Percentiles rank a stretch among this genome's conserved stretches.
These are phyloP conservation scores for Rallus crepitans DNA, from an alignment of 2,797 vertebrate species.

Conservation along the genomic window DNA sequence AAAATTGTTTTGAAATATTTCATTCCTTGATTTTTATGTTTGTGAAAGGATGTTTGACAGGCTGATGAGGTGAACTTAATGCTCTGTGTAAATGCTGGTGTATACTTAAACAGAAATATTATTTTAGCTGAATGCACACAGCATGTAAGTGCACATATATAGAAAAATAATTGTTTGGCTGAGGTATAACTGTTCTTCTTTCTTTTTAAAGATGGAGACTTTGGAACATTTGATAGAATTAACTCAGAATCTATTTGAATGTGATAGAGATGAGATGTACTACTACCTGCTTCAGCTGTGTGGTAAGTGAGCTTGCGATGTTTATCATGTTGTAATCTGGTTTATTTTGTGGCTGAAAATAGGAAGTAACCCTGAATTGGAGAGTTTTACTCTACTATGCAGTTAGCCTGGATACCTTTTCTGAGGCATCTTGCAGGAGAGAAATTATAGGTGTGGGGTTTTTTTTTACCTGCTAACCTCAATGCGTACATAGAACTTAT, in stretches of 20 bases:
- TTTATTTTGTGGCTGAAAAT: background rate
- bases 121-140: background rate
- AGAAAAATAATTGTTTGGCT: background rate
- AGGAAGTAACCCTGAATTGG: background rate
- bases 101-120: constrained; percentile 18
- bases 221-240: constrained; percentile 91
- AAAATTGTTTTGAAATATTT: constrained; percentile 31
- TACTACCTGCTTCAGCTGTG: constrained; percentile 84
- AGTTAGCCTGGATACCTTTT: background rate
- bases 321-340: background rate
- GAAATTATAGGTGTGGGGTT: background rate
- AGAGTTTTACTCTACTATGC: background rate
- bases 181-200: background rate
- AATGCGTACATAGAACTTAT: background rate
- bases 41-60: constrained; percentile 2
- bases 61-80: constrained; percentile 42
- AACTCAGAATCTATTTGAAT: constrained; percentile 91
- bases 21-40: background rate
- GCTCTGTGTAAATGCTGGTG: background rate
- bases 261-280: constrained; percentile 94
- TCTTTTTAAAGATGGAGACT: constrained; percentile 81
- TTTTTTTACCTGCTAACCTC: background rate
- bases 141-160: background rate
- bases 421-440: background rate
- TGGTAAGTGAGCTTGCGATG: constrained; percentile 82